Base-by-base conservation (phyloP, 2,888 invertebrate species). In the Buathra laborator region DNA sequence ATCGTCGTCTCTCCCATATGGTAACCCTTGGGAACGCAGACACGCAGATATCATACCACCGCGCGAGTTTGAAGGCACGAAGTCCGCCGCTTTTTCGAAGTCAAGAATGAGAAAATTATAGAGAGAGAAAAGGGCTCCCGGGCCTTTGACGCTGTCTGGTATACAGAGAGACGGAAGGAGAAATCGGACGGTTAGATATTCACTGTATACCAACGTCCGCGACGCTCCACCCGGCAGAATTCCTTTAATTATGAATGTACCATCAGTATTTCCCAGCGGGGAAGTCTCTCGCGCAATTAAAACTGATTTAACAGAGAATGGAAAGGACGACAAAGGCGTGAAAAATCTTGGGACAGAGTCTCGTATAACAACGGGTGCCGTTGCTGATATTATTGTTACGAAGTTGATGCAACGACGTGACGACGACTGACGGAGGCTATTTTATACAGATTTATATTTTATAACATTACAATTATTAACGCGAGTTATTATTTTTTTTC, bases 291-390 rank as follows among this genome's bases (percentile, higher is more conserved):
- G 88, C 89, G 89, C 91, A 91, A 91, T 91, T 91, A 91, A 91
- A 91, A 89, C 89, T 88, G 91, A 91, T 90, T 91, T 90, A 90
- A 89, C 89, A 88, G 90, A 91, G 90, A 90, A 91, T 90, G 87
- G 88, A 86, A 66, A 43, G 24, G 43, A n/a, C 64, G 64, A 66
- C 64, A 66, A 66, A 16, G 16, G 43, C 43, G n/a, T 43, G 64
- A 66, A 66, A 66, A 66, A 66, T 66, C 43, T 37, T 43, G 64
- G 37, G 5, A 43, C 24, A 12, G 4, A 51, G 37, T 37, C 37
- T 56, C 59, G 59, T 14, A 29, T 59, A 24, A 59, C 29, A 14
- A 48, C 48, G 29, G 29, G 29, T n/a, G 59, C 12, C 14, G 59
- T 32, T 59, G 59, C 29, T 32, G 29, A 59, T 59, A 59, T 59